Conservation (phyloP, 1,140 invertebrate genomes). For the Nebria ingens region DNA sequence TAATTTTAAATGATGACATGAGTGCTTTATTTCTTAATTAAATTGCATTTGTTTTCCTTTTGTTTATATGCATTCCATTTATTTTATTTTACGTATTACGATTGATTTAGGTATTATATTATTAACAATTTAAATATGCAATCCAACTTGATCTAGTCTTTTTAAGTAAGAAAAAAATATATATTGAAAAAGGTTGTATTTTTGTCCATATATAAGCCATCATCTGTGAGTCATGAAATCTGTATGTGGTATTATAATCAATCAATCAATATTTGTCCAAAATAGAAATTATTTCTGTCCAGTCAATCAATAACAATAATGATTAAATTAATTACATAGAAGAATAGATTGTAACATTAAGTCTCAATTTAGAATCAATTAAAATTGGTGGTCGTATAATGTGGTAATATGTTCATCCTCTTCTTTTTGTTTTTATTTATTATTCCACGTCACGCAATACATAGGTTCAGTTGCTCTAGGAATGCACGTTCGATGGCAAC, state of each 20-base stretch:
- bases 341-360: neutral
- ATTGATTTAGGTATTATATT: neutral
- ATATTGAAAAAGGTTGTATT: neutral
- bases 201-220: slow-evolving; percentile 1
- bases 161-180: neutral
- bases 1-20: neutral
- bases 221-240: slow-evolving; percentile 5
- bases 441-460: too few relatives aligned
- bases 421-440: too few relatives aligned
- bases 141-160: slow-evolving; percentile 1
- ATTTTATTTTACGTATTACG: neutral
- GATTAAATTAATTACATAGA: slow-evolving; percentile 7
- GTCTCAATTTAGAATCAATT: neutral
- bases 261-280: slow-evolving; percentile 8
- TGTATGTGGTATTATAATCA: slow-evolving; percentile 3
- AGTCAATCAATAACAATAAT: slow-evolving; percentile 12
- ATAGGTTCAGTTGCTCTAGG: too few relatives aligned
- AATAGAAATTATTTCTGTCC: slow-evolving; percentile 13
- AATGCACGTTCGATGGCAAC: too few relatives aligned
- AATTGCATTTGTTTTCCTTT: neutral
- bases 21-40: neutral
- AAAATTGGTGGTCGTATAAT: too few relatives aligned
- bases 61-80: neutral
- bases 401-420: too few relatives aligned
- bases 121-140: neutral